Base-by-base conservation (phyloP, 2,888 invertebrate genomes). In the Anticlea derivata region DNA sequence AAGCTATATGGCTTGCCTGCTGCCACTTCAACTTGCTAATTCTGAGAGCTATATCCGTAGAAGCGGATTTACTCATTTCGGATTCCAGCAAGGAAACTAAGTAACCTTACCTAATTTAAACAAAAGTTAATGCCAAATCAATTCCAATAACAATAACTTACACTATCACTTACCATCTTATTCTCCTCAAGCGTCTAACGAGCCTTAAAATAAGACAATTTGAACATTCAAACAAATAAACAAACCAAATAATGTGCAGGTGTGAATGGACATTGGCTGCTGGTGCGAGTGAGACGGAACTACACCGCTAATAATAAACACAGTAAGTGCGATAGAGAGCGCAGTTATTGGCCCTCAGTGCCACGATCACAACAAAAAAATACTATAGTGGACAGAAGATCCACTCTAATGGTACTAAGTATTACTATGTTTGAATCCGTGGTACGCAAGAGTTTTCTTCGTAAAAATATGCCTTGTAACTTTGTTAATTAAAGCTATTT, bases 251-350 rank as follows among this genome's bases (percentile, higher is more conserved):
- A 79, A 82, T 78, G 77, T 65, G 77, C 86, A 84, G 85, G 86
- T 86, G 86, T 85, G 83, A 86, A 86, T 80, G 75, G 70, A 75
- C 79, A 77, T 73, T 56, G 74, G 74, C 75, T 75, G 80, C 74
- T 61, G 70, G 75, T 56, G 82, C 53, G 77, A 90, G 61, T 56
- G 78, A 71, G 87, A 86, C 43, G 51, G 53, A 60, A 20, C 59
- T 55, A 66, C 52, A 41, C 20, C 5, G 26, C 24, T 40, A 20
- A 31, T 12, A 11, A n/a, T 22, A 27, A 47, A 40, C n/a, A n/a
- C 39, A 17, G 39, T 50, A 56, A 44, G 62, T 54, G 66, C 60
- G 71, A 85, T 48, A 52, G 70, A 68, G 81, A 80, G 48, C 61
- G 66, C 48, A 24, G 47, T 49, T 63, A 27, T 49, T 47, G 55